Evolutionary conservation across 1,140 invertebrate genomes (phyloP).

Genomic region (Hylaeus anthracinus): DNA sequence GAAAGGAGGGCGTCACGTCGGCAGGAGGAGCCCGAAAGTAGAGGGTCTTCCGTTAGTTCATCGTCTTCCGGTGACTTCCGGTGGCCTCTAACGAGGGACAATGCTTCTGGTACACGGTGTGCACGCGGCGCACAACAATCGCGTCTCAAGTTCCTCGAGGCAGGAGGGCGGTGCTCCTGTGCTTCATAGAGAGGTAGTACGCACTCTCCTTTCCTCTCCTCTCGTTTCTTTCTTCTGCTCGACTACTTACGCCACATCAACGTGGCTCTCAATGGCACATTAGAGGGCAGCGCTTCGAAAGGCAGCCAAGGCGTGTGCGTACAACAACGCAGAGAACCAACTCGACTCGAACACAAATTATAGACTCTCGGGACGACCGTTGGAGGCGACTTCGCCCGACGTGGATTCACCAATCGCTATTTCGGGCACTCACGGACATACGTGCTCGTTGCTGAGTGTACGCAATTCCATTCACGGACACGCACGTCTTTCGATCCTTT

Average conservation of each 20-base stretch:
- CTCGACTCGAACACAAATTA: conserved; percentile 78
- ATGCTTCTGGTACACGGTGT: conserved; percentile 65
- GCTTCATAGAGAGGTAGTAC: conserved; percentile 26
- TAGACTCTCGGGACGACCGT: conserved; percentile 76
- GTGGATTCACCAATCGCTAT: conserved; percentile 60
- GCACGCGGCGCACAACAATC: conserved; percentile 79
- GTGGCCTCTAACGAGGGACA: conserved; percentile 74
- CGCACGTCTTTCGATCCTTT: conserved; percentile 61
- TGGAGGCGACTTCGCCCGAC: conserved; percentile 62
- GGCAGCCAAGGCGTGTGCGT: conserved; percentile 47
- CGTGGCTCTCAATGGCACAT: conserved; percentile 66
- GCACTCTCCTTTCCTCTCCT: conserved; percentile 38
- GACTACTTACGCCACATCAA: conserved; percentile 63
- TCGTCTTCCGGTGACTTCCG: conserved; percentile 80
- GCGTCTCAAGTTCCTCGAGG: conserved; percentile 80
- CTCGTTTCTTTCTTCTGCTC: conserved; percentile 57
- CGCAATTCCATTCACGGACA: conserved; percentile 53
- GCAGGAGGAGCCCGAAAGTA: conserved; percentile 43
- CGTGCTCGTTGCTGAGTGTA: conserved; percentile 40
- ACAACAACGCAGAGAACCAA: conserved; percentile 52
- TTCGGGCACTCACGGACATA: conserved; percentile 59
- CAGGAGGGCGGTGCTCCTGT: conserved; percentile 71
- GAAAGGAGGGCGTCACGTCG: conserved; percentile 29
- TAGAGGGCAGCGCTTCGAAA: conserved; percentile 57
- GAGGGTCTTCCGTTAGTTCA: conserved; percentile 77